These are phyloP conservation scores for Tenebrosternarchus preto DNA, from an alignment of 2,113 vertebrate species.

Conservation along the genomic window DNA sequence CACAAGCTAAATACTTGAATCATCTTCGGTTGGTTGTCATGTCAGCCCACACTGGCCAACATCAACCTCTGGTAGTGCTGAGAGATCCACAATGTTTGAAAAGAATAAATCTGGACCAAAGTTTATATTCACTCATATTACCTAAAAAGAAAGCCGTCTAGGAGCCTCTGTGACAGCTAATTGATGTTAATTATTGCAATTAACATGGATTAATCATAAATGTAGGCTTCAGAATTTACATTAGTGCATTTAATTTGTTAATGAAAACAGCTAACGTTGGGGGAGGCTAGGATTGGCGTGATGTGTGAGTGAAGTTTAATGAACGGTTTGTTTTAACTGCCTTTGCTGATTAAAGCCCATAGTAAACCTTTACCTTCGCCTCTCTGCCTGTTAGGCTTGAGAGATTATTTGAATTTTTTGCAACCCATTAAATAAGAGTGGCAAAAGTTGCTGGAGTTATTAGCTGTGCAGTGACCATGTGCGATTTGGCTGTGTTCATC, in stretches of 20 bases:
- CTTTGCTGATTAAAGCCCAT: slow-evolving; percentile 36
- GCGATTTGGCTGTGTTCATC: slow-evolving; percentile 52
- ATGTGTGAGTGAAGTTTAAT: slow-evolving; percentile 9
- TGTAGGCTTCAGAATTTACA: not conserved
- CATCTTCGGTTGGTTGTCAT: no score
- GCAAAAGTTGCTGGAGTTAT: slow-evolving; percentile 42
- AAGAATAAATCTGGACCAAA: not conserved
- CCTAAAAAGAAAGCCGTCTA: not conserved
- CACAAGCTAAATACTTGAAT: not conserved
- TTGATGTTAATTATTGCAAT: not conserved
- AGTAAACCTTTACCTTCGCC: slow-evolving; percentile 36
- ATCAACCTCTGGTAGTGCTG: no score
- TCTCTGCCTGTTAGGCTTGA: slow-evolving; percentile 38
- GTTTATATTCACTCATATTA: not conserved
- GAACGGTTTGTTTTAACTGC: slow-evolving; percentile 13
- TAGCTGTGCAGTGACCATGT: slow-evolving; percentile 54
- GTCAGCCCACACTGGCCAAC: no score
- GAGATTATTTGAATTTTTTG: slow-evolving; percentile 43
- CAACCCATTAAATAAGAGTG: slow-evolving; percentile 46
- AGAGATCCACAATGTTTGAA: not conserved
- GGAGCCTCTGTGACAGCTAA: not conserved
- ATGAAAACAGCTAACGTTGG: not conserved
- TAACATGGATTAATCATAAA: not conserved
- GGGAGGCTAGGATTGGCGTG: not conserved
- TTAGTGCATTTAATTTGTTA: not conserved